Conservation (phyloP, 2,797 vertebrate genomes). For the Aulostomus chinensis region DNA sequence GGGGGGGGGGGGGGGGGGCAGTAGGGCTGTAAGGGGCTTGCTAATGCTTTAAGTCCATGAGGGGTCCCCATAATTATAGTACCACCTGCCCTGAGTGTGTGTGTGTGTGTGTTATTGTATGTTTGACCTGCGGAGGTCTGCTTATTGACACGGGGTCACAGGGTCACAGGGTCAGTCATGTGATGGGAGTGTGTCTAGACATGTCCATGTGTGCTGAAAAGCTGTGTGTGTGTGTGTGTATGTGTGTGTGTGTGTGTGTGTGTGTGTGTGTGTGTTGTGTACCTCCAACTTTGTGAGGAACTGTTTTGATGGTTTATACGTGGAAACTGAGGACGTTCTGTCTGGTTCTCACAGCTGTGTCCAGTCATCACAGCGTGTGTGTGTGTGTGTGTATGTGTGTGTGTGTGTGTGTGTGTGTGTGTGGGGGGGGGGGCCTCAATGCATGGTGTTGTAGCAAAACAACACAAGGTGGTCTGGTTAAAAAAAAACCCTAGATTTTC, state of each 20-base stretch:
- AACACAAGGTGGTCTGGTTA: no score
- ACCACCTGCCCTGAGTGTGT: slow-evolving; percentile 17
- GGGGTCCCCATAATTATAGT: no score
- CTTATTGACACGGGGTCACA: slow-evolving; percentile 3
- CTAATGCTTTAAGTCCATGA: no score
- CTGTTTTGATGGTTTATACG: background rate
- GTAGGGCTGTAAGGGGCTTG: no score
- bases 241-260: slow-evolving; percentile 1
- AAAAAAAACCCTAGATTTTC: no score
- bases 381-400: no score
- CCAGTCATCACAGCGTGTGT: no score
- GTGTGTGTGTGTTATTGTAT: slow-evolving; percentile 11
- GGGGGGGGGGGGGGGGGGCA: no score
- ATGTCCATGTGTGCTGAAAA: background rate
- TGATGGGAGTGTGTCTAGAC: slow-evolving; percentile 19
- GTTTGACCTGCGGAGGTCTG: slow-evolving; percentile 2
- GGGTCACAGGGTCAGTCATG: slow-evolving; percentile 26
- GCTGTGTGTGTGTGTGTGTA: background rate
- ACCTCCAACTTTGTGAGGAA: background rate
- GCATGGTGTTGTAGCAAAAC: no score
- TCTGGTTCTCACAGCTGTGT: no score
- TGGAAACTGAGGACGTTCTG: background rate
- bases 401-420: no score
- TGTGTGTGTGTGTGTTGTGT: background rate
- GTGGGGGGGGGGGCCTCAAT: no score